A percentile compares a stretch with the other conserved stretches of the same genome.
phyloP scores from a whole-genome alignment of 2,113 vertebrate species.

The Istiophorus platypterus region DNA sequence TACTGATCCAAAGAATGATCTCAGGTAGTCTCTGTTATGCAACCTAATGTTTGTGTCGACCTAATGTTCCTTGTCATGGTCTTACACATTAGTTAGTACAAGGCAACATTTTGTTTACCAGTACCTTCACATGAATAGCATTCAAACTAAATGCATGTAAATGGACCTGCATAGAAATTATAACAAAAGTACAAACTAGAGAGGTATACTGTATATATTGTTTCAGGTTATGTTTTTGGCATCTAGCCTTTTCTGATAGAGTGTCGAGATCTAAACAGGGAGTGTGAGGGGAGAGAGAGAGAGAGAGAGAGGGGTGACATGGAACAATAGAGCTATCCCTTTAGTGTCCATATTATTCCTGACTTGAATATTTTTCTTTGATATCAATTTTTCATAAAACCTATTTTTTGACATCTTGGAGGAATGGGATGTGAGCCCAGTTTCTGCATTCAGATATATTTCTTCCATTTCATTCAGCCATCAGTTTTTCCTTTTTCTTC shows the following conservation, averaged over 20 bases:
- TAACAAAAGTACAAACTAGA: background rate
- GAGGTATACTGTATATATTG: background rate
- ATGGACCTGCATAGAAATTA: background rate
- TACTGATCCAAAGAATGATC: constrained; percentile 54
- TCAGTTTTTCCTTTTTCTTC: background rate
- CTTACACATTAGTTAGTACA: constrained; percentile 8
- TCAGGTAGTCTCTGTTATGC: constrained; percentile 10
- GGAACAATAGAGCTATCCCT: background rate
- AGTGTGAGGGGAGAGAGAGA: no score
- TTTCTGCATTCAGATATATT: background rate
- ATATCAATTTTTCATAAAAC: background rate
- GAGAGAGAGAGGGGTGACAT: no score
- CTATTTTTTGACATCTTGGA: background rate
- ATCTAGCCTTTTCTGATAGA: background rate
- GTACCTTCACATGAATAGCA: background rate
- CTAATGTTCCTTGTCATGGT: constrained; percentile 21
- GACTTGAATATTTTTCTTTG: background rate
- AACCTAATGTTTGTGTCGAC: constrained; percentile 4
- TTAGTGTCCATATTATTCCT: background rate
- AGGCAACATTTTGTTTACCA: constrained; percentile 34
- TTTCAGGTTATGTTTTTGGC: no score
- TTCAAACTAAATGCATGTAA: background rate
- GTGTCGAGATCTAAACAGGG: background rate
- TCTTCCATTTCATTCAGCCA: background rate
- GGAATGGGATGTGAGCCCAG: background rate